Conservation (phyloP, 2,797 vertebrate genomes). For the Lithobates sylvaticus region DNA sequence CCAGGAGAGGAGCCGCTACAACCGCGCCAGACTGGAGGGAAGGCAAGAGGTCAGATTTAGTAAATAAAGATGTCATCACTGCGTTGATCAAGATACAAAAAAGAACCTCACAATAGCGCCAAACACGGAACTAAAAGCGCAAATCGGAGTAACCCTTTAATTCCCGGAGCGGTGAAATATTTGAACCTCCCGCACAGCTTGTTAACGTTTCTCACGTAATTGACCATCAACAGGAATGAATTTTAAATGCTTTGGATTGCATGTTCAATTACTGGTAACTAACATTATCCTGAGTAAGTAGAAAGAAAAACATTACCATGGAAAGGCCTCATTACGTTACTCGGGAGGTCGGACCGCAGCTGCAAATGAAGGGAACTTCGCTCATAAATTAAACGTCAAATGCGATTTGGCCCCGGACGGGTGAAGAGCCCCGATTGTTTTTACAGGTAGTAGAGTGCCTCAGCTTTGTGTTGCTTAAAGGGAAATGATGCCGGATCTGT, state of each 20-base stretch:
- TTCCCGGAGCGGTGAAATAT: neutral
- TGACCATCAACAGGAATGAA: constrained; percentile 73
- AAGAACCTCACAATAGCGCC: too few species aligned
- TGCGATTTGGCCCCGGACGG: constrained; percentile 71
- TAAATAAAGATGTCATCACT: too few species aligned
- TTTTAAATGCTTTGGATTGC: constrained; percentile 69
- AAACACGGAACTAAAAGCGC: too few species aligned
- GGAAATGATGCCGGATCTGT: too few species aligned
- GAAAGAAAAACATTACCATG: constrained; percentile 59
- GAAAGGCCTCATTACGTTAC: constrained; percentile 71
- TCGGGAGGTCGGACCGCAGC: constrained; percentile 65
- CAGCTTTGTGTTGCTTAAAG: too few species aligned
- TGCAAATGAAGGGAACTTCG: constrained; percentile 72
- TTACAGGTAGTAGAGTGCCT: constrained; percentile 52
- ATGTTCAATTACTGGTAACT: constrained; percentile 73
- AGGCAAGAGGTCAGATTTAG: too few species aligned
- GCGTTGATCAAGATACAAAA: too few species aligned
- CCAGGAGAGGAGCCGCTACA: too few species aligned
- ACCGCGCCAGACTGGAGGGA: too few species aligned
- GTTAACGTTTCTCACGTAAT: constrained; percentile 70
- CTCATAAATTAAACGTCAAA: constrained; percentile 77
- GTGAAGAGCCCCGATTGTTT: constrained; percentile 62
- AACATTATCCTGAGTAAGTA: constrained; percentile 70
- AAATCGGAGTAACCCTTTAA: neutral
- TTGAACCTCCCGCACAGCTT: constrained; percentile 45